A percentile compares a stretch with the other conserved stretches of the same genome.
Evolutionary conservation across 2,888 invertebrate genomes (phyloP).

Genomic region (Isoperla grammatica): DNA sequence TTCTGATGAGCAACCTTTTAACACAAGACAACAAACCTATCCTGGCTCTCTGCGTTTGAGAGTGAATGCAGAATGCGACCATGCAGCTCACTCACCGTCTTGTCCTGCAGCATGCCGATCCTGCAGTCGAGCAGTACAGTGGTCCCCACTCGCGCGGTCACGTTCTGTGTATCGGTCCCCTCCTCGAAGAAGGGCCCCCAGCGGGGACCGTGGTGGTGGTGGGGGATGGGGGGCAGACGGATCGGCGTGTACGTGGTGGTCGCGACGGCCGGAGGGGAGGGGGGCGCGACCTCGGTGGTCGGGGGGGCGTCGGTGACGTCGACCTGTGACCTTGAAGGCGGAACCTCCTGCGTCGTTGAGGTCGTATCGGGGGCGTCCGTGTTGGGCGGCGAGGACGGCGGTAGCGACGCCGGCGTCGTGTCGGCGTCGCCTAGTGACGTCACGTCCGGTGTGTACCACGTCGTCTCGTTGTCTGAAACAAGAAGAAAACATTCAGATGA

Average conservation of each 20-base stretch:
- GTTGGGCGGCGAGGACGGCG: neutral
- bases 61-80: no score
- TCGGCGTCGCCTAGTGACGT: neutral
- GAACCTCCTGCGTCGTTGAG: neutral
- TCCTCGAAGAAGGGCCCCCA: slow-evolving; percentile 55
- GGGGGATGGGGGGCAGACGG: slow-evolving; percentile 19
- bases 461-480: slow-evolving; percentile 24
- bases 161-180: slow-evolving; percentile 50
- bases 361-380: neutral
- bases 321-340: neutral
- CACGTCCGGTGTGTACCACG: slow-evolving; percentile 6
- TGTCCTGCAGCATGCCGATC: slow-evolving; percentile 55
- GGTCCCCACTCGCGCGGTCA: slow-evolving; percentile 54
- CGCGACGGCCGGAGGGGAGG: neutral
- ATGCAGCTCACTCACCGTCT: slow-evolving; percentile 55
- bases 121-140: slow-evolving; percentile 54
- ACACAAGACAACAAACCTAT: no score
- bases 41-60: no score
- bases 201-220: slow-evolving; percentile 26
- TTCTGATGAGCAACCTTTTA: no score
- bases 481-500: no score
- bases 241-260: neutral
- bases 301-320: slow-evolving; percentile 2
- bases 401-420: neutral
- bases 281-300: neutral